phyloP scores from a whole-genome alignment of 2,113 vertebrate genomes.

The Rhinoderma darwinii region DNA sequence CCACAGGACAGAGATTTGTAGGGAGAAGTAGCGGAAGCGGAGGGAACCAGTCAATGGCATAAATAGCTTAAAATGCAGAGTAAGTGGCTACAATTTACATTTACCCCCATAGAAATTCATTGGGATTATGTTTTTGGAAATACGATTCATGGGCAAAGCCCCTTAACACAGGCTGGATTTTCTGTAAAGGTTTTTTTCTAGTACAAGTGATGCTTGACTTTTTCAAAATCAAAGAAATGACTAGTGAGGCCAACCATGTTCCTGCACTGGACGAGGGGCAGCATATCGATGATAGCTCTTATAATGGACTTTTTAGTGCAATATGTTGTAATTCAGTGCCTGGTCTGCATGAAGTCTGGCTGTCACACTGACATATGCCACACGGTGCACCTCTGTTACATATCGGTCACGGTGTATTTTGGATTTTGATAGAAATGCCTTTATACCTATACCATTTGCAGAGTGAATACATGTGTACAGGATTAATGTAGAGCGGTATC shows the following conservation, averaged over 20 bases:
- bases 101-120: no score
- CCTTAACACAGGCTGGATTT: not conserved
- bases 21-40: no score
- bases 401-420: constrained; percentile 33
- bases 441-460: constrained; percentile 3
- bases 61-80: no score
- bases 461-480: constrained; percentile 1
- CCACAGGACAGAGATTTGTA: no score
- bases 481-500: constrained; percentile 33
- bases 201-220: not conserved
- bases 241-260: not conserved
- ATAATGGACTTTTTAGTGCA: not conserved
- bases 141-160: no score
- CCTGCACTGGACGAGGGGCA: not conserved
- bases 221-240: not conserved
- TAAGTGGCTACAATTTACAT: no score
- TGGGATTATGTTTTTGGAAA: no score
- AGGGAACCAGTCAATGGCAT: no score
- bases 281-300: not conserved
- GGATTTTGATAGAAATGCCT: constrained; percentile 28
- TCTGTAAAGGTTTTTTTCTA: not conserved
- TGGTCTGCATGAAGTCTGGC: not conserved
- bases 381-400: not conserved
- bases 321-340: not conserved
- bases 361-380: not conserved